A percentile compares a stretch with the other conserved stretches of the same genome.
These are phyloP conservation scores for Drosophila leontia DNA, from an alignment of 1,140 invertebrate genomes.

Conservation along the genomic window DNA sequence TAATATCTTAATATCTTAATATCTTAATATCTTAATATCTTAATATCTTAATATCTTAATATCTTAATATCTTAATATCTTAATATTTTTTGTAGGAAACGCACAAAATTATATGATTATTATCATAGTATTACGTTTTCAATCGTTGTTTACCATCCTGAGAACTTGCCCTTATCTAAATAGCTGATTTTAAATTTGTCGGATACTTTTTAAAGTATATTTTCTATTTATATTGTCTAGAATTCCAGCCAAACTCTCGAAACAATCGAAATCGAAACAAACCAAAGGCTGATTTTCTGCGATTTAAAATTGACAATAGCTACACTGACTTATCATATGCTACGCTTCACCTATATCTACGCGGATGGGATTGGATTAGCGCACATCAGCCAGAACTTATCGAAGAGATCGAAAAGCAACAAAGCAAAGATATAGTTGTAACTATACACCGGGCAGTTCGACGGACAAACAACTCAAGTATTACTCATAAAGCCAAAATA, in stretches of 20 bases:
- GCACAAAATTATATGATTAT: too few species aligned
- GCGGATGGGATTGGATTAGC: constrained; percentile 72
- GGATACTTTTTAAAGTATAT: neutral
- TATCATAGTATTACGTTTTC: too few species aligned
- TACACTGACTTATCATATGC: constrained; percentile 68
- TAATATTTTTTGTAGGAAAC: neutral
- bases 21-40: constrained; percentile 1
- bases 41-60: constrained; percentile 1
- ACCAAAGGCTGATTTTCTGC: constrained; percentile 60
- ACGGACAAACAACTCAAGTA: constrained; percentile 53
- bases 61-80: constrained; percentile 1
- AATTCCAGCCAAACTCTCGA: constrained; percentile 46
- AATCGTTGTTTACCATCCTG: neutral
- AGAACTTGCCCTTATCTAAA: neutral
- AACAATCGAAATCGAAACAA: constrained; percentile 63
- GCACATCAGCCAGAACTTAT: constrained; percentile 56
- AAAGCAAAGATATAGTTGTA: constrained; percentile 58
- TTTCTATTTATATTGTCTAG: constrained; percentile 2
- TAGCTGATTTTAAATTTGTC: neutral
- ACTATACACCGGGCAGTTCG: constrained; percentile 52
- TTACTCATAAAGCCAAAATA: constrained; percentile 67
- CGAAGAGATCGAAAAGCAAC: constrained; percentile 37
- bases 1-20: neutral
- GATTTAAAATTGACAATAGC: constrained; percentile 60
- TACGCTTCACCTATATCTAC: constrained; percentile 69